Evolutionary conservation across 2,113 vertebrate genomes (phyloP), one percentile per base, ranked within the genome.

Genomic region (Euleptes europaea): DNA sequence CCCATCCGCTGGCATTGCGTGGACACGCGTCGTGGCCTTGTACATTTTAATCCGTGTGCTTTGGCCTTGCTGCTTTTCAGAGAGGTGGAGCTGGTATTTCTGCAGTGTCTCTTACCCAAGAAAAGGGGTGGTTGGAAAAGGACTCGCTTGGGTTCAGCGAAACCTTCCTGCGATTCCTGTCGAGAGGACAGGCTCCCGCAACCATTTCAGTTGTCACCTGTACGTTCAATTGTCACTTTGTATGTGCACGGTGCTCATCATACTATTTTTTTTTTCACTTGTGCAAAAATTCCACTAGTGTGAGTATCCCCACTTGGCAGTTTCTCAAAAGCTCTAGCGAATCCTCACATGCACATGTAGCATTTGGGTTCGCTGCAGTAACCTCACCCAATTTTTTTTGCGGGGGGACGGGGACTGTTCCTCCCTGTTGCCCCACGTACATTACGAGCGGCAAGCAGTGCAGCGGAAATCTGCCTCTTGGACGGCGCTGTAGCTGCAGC

Each of bases 391-490:
- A 6, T 54, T 54, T 49, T 49, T 40, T 69, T 31, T 13, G 28
- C 7, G 21, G 4, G 12, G 31, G 13, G 73, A 5, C 2, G 13
- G 8, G 72, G 44, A 12, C 3, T 26, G 11, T 11, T 31, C 80
- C 23, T 11, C 40, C 4, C 6, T 1, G 26, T 69, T 4, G 5
- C n/a, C n/a, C 51, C 51, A 28, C 63, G 4, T 69, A 7, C 1
- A 6, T 84, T 82, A 86, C 0, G 80, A 85, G 82, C 84, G 10
- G 73, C 97, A 98, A 80, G 96, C 95, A 33, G 83, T 81, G 40
- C 97, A 98, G 92, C 94, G 96, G 89, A 98, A 98, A 84, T 98
- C 97, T 0, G 96, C 96, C 80, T 98, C 97, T 83, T 89, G 47
- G 80, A 96, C 93, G 26, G 96, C 94, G 54, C 95, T 94, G 81